Percentiles rank a stretch among this genome's conserved stretches.
These are phyloP conservation scores for Aphelinus atriplicis DNA, from an alignment of 1,140 invertebrate genomes.

Conservation along the genomic window DNA sequence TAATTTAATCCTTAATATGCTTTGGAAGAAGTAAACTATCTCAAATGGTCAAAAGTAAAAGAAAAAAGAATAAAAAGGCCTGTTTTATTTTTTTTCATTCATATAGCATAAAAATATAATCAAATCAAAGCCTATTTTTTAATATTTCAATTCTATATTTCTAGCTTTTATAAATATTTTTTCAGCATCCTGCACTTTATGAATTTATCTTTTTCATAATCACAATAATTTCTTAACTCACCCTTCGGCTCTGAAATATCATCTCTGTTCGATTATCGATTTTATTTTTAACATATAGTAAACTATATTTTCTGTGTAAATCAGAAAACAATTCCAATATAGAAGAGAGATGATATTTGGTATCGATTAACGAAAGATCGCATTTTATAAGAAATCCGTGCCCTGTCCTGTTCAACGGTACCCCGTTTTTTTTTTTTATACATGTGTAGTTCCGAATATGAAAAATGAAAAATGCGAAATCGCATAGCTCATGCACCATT, in stretches of 20 bases:
- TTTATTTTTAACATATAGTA: background rate
- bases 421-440: background rate
- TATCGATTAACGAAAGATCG: background rate
- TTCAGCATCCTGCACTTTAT: slow-evolving; percentile 17
- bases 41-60: too few relatives aligned
- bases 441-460: slow-evolving; percentile 11
- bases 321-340: background rate
- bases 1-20: slow-evolving; percentile 16
- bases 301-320: background rate
- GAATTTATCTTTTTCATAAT: slow-evolving; percentile 17
- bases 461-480: slow-evolving; percentile 3
- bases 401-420: background rate
- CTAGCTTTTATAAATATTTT: slow-evolving; percentile 2
- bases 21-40: background rate
- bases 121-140: slow-evolving; percentile 1
- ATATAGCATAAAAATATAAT: background rate
- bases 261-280: slow-evolving; percentile 11
- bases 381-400: background rate
- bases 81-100: background rate
- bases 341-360: slow-evolving; percentile 17
- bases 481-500: slow-evolving; percentile 22
- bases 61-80: background rate
- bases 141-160: slow-evolving; percentile 15
- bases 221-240: background rate
- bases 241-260: background rate